A percentile compares a stretch with the other conserved stretches of the same genome.
Evolutionary conservation across 30 jellyfish, hydroid and myxozoan species (phyloP).

Genomic region (Aurelia coerulea): DNA sequence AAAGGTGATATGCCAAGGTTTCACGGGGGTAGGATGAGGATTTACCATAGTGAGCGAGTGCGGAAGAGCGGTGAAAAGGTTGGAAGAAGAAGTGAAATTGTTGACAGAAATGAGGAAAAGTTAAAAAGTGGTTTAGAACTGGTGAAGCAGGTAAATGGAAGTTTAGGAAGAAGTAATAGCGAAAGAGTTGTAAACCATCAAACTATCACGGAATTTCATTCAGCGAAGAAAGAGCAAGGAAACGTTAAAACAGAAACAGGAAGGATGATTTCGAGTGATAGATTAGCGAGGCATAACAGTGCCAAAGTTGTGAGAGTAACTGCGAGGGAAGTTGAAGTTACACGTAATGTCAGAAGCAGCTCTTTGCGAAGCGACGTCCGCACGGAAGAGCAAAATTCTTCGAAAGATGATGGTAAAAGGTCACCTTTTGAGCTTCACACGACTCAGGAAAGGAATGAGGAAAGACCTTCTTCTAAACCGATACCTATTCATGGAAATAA

Average conservation of each 20-base stretch:
- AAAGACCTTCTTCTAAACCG: constrained; percentile 9
- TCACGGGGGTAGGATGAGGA: background rate
- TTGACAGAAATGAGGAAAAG: background rate
- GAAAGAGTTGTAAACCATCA: background rate
- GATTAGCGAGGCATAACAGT: background rate
- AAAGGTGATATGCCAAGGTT: background rate
- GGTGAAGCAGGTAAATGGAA: background rate
- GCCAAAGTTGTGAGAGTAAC: constrained; percentile 12
- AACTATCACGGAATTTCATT: background rate
- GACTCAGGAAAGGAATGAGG: too few relatives aligned
- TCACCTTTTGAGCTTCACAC: too few relatives aligned
- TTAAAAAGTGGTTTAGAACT: background rate
- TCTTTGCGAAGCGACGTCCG: too few relatives aligned
- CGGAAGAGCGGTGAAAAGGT: background rate
- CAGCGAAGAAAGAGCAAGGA: background rate
- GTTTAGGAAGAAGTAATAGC: background rate
- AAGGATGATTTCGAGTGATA: background rate
- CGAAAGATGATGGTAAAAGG: too few relatives aligned
- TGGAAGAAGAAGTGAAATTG: background rate
- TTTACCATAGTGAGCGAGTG: background rate
- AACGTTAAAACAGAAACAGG: background rate
- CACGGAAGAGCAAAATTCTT: too few relatives aligned
- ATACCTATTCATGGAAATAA: background rate
- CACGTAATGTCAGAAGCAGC: too few relatives aligned
- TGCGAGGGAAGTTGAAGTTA: constrained; percentile 9